Evolutionary conservation across 2,888 invertebrate species (phyloP), one percentile per base, ranked within the genome.

Genomic region (Protodeltote pygarga): DNA sequence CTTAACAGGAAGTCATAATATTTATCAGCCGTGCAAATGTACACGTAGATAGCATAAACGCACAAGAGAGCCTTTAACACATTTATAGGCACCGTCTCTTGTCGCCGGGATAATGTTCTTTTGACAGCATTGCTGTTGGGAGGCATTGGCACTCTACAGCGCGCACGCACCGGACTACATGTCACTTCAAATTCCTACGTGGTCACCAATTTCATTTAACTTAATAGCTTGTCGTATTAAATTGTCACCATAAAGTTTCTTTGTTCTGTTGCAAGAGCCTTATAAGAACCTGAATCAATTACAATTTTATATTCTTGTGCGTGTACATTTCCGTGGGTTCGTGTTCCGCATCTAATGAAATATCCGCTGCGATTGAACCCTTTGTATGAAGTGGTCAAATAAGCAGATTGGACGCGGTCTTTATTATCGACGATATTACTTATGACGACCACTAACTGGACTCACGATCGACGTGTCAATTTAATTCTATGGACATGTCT

Each of bases 171-270:
- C 35, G 47, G 48, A 51, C 64, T 40, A 65, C 46, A 51, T 47
- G 62, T 58, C 59, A 58, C 61, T 46, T 63, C 58, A 71, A 71
- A 79, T 77, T 73, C 76, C 79, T 77, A 84, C 85, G 83, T 84
- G 83, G 77, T 64, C 74, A 73, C 72, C 75, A 80, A 87, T 83
- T 83, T 62, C 73, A 80, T 83, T 84, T 76, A 54, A 66, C 79
- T 82, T 85, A 81, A 85, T 85, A 73, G 82, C 83, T 77, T 79
- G 81, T 85, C 81, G 80, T 80, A 81, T 79, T 65, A 44, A 69
- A 60, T 47, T 58, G 32, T 62, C 50, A 29, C 41, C 55, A 47
- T 65, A 47, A 74, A 62, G 63, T 70, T 75, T 74, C 75, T 73
- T 79, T 80, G 75, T 75, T 75, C 71, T 65, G 66, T 62, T 65